A percentile compares a stretch with the other conserved stretches of the same genome.
Conservation (phyloP, 2,888 invertebrate species). For the Nomada flava region DNA sequence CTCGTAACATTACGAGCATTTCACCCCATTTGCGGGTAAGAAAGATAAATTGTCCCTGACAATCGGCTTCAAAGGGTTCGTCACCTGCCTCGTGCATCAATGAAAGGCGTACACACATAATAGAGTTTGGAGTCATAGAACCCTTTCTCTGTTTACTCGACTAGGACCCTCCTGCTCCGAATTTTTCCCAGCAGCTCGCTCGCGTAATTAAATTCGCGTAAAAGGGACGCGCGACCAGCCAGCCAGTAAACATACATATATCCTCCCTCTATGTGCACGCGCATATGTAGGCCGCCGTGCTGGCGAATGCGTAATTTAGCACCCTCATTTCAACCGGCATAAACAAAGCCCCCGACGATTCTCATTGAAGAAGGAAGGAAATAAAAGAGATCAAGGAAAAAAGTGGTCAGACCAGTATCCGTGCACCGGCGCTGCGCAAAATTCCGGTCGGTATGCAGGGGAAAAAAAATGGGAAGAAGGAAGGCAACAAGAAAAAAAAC, state of each 20-base stretch:
- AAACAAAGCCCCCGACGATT: constrained; percentile 25
- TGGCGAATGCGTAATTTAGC: constrained; percentile 28
- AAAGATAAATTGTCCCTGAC: no score
- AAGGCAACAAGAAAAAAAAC: background rate
- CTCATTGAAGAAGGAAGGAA: background rate
- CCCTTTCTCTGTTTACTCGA: background rate
- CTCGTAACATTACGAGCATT: no score
- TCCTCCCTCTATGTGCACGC: background rate
- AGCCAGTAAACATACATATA: constrained; percentile 18
- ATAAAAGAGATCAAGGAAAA: background rate
- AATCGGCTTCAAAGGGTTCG: no score
- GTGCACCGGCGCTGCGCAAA: background rate
- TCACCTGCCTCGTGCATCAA: no score
- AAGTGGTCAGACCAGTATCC: constrained; percentile 27
- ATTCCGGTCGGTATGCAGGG: background rate
- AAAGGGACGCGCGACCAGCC: background rate
- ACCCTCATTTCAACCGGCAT: constrained; percentile 21
- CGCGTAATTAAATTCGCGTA: constrained; percentile 5
- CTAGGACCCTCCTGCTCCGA: background rate
- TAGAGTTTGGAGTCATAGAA: background rate
- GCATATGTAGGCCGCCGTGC: constrained; percentile 10
- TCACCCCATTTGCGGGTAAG: no score
- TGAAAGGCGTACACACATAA: no score
- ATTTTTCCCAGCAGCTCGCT: background rate
- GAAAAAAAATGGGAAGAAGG: background rate